Evolutionary conservation across 2,113 vertebrate genomes (phyloP), one percentile per base, ranked within the genome.

Genomic region (Macrotus californicus): DNA sequence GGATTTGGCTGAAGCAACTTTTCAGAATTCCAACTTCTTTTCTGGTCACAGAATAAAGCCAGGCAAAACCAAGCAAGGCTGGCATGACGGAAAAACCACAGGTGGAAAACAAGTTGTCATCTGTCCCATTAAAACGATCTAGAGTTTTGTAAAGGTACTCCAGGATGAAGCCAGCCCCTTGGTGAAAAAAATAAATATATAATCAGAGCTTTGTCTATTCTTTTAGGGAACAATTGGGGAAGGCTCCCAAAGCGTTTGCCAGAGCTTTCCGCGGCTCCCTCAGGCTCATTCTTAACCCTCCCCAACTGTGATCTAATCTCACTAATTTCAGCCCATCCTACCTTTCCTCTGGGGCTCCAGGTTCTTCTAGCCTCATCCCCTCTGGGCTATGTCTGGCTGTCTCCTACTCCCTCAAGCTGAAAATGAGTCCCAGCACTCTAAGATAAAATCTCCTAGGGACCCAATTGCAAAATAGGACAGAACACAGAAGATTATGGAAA

Each of bases 21-120:
- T 95, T 90, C 79, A 93, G 95, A 89, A 97, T 94, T 73, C 93
- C 77, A 93, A 52, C 79, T 46, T 82, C 50, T 81, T 85, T 94
- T 93, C 95, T 94, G 46, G 87, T 96, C 72, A 36, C 54, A 81
- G 66, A 80, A 89, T n/a, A 83, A 89, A 84, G 59, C 87, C 66
- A 43, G 34, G 16, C 61, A 96, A 77, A 96, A 82, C 11, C 59
- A 86, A 89, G 85, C 80, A 87, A 80, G 84, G 64, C 50, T 75
- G 84, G 69, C 31, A 69, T 5, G 16, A 11, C 29, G 22, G 43
- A 48, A 83, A 91, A 43, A 31, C 34, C 43, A 84, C 6, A 50
- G 69, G 19, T 91, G 87, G 94, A 75, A 91, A 61, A 86, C 52
- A 29, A 34, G 46, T 88, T 77, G 88, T 72, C 88, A 96, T 64